A percentile compares a stretch with the other conserved stretches of the same genome.
Conservation (phyloP, 2,113 vertebrate species). For the Alethe diademata region DNA sequence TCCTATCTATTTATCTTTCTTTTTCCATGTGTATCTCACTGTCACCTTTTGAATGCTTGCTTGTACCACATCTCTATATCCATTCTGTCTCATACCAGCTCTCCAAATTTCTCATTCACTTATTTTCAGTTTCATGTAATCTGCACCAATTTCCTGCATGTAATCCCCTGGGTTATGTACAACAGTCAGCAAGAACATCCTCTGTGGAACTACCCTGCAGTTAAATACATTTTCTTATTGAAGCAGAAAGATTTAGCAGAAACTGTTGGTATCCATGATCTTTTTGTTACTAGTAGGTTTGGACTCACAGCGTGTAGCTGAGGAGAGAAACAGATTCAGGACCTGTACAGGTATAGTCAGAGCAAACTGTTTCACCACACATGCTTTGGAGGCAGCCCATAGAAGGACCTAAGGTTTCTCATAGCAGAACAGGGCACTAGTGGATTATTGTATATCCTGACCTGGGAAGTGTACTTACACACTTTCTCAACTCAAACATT, state of each 20-base stretch:
- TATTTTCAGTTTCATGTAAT: slow-evolving; percentile 13
- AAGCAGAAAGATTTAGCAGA: neutral
- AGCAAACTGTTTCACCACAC: neutral
- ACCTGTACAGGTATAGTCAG: neutral
- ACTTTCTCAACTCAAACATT: neutral
- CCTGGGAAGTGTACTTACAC: neutral
- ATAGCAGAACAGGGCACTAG: neutral
- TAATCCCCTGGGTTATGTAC: neutral
- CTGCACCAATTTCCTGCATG: neutral
- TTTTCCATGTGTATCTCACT: neutral
- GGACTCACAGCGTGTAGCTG: neutral
- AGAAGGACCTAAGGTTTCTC: neutral
- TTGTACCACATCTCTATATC: neutral
- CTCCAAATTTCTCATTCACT: neutral
- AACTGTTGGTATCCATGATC: neutral
- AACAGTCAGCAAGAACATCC: neutral
- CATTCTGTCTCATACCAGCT: neutral
- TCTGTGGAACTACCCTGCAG: neutral
- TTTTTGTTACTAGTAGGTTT: neutral
- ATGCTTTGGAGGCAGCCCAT: neutral
- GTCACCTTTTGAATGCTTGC: neutral
- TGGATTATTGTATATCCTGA: neutral
- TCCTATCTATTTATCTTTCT: neutral
- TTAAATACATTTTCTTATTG: neutral
- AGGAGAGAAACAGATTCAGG: neutral